A percentile compares a stretch with the other conserved stretches of the same genome.
phyloP scores from a whole-genome alignment of 2,888 invertebrate genomes.

The Caradrina kadenii region DNA sequence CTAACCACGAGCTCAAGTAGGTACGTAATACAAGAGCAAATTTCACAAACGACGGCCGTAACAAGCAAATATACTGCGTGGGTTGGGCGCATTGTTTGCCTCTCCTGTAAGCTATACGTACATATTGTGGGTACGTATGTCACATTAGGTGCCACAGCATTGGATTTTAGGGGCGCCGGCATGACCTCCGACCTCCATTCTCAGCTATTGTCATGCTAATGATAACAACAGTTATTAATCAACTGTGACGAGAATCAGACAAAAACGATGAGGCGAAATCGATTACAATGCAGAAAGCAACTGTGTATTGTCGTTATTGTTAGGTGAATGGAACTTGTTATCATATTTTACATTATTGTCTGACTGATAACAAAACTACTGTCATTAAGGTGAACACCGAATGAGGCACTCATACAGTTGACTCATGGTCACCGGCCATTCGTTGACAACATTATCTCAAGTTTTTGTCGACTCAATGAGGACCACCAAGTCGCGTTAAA shows the following conservation, averaged over 20 bases:
- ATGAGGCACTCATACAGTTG: conserved; percentile 48
- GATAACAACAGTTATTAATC: conserved; percentile 72
- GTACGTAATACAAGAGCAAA: conserved; percentile 75
- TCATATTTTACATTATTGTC: conserved; percentile 47
- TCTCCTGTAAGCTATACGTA: conserved; percentile 72
- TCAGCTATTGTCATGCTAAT: conserved; percentile 85
- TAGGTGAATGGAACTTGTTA: conserved; percentile 45
- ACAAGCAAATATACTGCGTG: conserved; percentile 80
- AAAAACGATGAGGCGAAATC: conserved; percentile 45
- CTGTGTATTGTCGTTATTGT: conserved; percentile 43
- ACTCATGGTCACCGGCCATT: conserved; percentile 62
- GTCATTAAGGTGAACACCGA: conserved; percentile 50
- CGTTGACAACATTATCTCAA: conserved; percentile 62
- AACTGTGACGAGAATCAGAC: conserved; percentile 71
- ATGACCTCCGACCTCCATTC: conserved; percentile 84
- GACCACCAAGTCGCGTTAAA: conserved; percentile 76
- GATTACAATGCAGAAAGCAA: conserved; percentile 52
- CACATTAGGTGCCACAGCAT: conserved; percentile 71
- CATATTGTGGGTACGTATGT: conserved; percentile 58
- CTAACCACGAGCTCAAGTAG: conserved; percentile 65
- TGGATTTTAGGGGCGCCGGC: conserved; percentile 82
- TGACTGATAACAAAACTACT: conserved; percentile 48
- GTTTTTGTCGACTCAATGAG: conserved; percentile 65
- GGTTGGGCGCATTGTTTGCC: conserved; percentile 86
- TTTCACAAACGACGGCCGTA: conserved; percentile 77